These are phyloP conservation scores for Sebastes minor DNA, from an alignment of 2,797 vertebrate genomes.

Conservation along the genomic window DNA sequence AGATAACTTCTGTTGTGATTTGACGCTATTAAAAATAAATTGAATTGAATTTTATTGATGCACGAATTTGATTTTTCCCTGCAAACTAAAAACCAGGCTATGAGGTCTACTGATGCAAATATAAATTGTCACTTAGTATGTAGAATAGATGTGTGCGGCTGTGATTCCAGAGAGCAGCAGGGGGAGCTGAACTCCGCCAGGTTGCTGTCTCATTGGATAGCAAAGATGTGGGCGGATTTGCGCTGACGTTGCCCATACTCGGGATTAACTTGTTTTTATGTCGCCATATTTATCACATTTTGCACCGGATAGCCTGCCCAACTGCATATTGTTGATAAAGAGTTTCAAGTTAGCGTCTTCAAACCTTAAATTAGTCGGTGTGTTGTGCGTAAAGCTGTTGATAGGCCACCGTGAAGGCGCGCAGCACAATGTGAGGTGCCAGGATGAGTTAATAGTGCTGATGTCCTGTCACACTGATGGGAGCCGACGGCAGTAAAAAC, in stretches of 20 bases:
- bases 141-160: neutral
- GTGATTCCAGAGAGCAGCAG: conserved; percentile 34
- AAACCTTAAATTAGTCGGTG: neutral
- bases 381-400: neutral
- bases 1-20: no score
- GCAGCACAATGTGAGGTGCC: conserved; percentile 14
- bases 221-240: conserved; percentile 63
- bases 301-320: neutral
- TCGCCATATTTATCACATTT: conserved; percentile 64
- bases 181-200: conserved; percentile 37
- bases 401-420: neutral
- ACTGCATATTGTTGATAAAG: neutral
- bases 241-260: conserved; percentile 54
- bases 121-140: neutral
- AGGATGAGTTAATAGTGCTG: conserved; percentile 44
- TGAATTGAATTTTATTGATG: neutral
- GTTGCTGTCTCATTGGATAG: conserved; percentile 47
- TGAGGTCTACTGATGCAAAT: neutral
- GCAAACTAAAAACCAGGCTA: neutral
- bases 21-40: no score
- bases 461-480: conserved; percentile 72
- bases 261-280: conserved; percentile 83
- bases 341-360: accelerated
- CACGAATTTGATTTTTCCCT: neutral
- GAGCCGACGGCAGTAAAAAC: conserved; percentile 78